Conservation (phyloP, 2,113 vertebrate genomes). For the Oryzias melastigma region DNA sequence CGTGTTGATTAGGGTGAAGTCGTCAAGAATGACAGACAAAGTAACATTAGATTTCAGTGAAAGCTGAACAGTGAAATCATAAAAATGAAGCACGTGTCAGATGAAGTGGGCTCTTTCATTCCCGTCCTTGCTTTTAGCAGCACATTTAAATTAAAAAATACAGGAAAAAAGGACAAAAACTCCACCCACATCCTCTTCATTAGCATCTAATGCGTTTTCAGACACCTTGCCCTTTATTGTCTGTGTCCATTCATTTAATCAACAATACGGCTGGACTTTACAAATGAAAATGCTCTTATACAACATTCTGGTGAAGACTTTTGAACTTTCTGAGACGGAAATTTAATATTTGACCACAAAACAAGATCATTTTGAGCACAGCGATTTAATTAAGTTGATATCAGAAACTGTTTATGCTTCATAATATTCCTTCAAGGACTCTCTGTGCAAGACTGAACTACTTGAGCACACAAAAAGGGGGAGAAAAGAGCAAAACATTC, state of each 20-base stretch:
- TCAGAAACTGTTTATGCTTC: too few relatives aligned
- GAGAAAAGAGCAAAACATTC: not conserved
- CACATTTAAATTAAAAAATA: not conserved
- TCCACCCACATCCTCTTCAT: not conserved
- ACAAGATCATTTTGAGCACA: too few relatives aligned
- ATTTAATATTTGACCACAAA: too few relatives aligned
- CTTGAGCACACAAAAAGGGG: not conserved
- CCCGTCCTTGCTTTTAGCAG: conserved; percentile 2
- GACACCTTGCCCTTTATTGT: not conserved
- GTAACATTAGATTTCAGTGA: not conserved
- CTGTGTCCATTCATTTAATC: not conserved
- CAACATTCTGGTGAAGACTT: not conserved
- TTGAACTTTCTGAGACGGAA: too few relatives aligned
- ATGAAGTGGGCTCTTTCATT: not conserved
- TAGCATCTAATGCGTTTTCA: not conserved
- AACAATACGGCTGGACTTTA: not conserved
- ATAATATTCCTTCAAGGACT: not conserved
- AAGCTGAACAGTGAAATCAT: not conserved
- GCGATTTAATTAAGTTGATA: too few relatives aligned
- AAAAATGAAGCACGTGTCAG: conserved; percentile 1
- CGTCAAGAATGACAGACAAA: not conserved
- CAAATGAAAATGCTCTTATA: not conserved
- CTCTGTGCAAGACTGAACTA: not conserved
- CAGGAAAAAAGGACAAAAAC: not conserved
- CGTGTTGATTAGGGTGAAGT: conserved; percentile 2